Evolutionary conservation across 2,888 invertebrate species (phyloP).

Genomic region (Aspidiotus rigidus): DNA sequence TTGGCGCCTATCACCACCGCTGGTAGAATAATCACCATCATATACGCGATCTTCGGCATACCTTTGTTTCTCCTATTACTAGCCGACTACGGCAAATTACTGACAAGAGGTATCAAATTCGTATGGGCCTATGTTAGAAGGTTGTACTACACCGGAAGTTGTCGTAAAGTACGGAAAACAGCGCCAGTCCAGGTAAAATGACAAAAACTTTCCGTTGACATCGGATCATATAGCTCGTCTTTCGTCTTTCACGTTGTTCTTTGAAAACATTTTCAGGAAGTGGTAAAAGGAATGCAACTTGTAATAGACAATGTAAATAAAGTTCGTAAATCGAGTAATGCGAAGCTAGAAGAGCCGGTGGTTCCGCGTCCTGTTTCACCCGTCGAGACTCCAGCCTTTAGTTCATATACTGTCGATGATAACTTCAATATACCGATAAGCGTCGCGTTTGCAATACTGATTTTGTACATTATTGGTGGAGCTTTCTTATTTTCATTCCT

Average conservation of each 20-base stretch:
- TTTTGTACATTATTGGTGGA: slow-evolving; percentile 79
- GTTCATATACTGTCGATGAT: slow-evolving; percentile 72
- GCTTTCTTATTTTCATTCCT: slow-evolving; percentile 62
- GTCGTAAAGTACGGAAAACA: slow-evolving; percentile 64
- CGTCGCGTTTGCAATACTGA: slow-evolving; percentile 71
- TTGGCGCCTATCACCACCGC: slow-evolving; percentile 81
- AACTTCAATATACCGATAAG: slow-evolving; percentile 91
- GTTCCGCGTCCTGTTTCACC: slow-evolving; percentile 34
- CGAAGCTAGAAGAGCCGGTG: slow-evolving; percentile 33
- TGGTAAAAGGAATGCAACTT: slow-evolving; percentile 72
- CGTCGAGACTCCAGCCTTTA: slow-evolving; percentile 65
- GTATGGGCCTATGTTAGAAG: slow-evolving; percentile 77
- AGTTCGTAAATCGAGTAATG: slow-evolving; percentile 38
- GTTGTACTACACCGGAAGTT: slow-evolving; percentile 77
- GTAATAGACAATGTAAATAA: slow-evolving; percentile 61
- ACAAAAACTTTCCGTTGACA: not conserved
- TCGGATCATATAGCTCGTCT: not conserved
- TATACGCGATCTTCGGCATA: slow-evolving; percentile 91
- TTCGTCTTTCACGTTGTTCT: not conserved
- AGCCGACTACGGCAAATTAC: slow-evolving; percentile 88
- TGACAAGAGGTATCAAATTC: slow-evolving; percentile 82
- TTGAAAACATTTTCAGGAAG: slow-evolving; percentile 50
- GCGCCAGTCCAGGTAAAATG: slow-evolving; percentile 60
- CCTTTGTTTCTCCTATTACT: slow-evolving; percentile 89
- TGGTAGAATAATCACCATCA: slow-evolving; percentile 78